Base-by-base conservation (phyloP, 2,888 invertebrate species). In the Ophraella communa region DNA sequence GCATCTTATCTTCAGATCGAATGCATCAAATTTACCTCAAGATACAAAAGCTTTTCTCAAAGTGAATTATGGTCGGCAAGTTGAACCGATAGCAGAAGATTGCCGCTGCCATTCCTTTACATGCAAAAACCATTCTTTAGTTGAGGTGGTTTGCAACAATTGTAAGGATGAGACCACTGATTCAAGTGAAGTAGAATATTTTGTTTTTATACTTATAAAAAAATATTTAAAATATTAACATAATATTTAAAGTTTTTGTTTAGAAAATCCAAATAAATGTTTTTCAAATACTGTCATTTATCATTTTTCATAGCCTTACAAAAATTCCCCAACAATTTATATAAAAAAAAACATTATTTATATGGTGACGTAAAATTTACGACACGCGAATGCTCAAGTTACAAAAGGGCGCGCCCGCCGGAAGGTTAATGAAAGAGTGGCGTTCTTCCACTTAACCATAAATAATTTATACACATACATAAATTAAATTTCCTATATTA, bases 81-180 rank as follows among this genome's bases (percentile, higher is more conserved):
- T 47, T 47, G 30, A 53, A 49, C 21, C 49, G 30, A 55, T n/a
- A 55, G 7, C 21, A 55, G 55, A 55, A 39, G 18, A 55, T 54
- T 45, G 61, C 44, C 30, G 61, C 39, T 53, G 54, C 47, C 23
- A 61, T 17, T 62, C 45, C 11, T 65, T 62, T 57, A 65, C 62
- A 33, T 66, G 66, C 66, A 66, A 68, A 54, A 66, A 62, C 51
- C 65, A 67, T 62, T 62, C 54, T 62, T 49, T 62, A 47, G 65
- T 67, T 62, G 65, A 58, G 60, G 65, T 65, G 56, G 65, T 67
- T 56, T 62, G 65, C 57, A 52, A 62, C 27, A 54, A 62, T 62
- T 65, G 62, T 52, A 47, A 64, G 42, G 49, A 64, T 65, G 42
- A 39, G 7, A 39, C 20, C 20, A 11, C 17, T 45, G 45, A 56